These are phyloP conservation scores for Psix sp. DNA, from an alignment of 1,140 invertebrate genomes.

Conservation along the genomic window DNA sequence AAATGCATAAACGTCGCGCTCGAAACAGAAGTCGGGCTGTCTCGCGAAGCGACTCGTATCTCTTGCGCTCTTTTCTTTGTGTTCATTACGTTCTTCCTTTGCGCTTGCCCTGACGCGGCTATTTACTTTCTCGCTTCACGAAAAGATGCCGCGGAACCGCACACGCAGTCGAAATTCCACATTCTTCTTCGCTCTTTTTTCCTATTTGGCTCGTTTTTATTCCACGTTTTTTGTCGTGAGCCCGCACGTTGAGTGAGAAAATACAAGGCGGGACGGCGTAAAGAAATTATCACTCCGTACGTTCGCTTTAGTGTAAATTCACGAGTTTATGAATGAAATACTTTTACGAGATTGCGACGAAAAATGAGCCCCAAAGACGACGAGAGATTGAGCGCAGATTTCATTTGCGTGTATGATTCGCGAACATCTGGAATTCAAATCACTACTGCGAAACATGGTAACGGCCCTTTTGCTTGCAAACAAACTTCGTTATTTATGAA, in stretches of 20 bases:
- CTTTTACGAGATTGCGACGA: constrained; percentile 42
- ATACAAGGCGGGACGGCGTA: constrained; percentile 48
- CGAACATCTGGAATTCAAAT: constrained; percentile 8
- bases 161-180: constrained; percentile 46
- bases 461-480: background rate
- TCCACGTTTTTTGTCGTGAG: constrained; percentile 17
- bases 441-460: background rate
- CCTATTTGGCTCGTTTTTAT: constrained; percentile 14
- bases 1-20: constrained; percentile 63
- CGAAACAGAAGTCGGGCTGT: constrained; percentile 61
- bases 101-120: no score
- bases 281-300: constrained; percentile 54
- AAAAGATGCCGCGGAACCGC: constrained; percentile 50
- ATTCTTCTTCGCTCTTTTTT: constrained; percentile 25
- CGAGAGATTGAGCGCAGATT: constrained; percentile 34
- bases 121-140: constrained; percentile 16
- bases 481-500: background rate
- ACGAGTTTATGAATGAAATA: constrained; percentile 54
- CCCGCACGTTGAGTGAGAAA: constrained; percentile 48
- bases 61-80: constrained; percentile 41
- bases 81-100: background rate
- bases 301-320: constrained; percentile 44
- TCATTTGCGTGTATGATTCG: constrained; percentile 10
- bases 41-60: constrained; percentile 56
- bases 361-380: constrained; percentile 32